Conservation (phyloP, 1,140 invertebrate genomes). For the Neodiprion fabricii region DNA sequence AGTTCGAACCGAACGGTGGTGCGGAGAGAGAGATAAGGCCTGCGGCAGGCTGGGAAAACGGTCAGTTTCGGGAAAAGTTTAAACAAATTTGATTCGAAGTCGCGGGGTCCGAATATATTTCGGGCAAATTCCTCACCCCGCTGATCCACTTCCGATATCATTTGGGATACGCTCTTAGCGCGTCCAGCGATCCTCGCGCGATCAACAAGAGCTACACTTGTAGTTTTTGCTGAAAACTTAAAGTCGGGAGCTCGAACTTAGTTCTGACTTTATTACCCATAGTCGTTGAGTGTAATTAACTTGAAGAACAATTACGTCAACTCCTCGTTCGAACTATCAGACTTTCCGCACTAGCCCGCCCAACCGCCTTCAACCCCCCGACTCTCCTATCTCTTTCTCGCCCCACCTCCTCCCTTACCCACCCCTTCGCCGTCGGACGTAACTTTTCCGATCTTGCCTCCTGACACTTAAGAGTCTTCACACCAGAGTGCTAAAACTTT, state of each 20-base stretch:
- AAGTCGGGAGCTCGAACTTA: not conserved
- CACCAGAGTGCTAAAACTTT: not conserved
- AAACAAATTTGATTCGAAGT: not conserved
- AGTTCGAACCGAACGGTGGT: not conserved
- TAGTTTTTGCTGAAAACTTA: not conserved
- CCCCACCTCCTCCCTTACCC: not conserved
- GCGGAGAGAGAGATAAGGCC: not conserved
- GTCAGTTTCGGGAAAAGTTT: not conserved
- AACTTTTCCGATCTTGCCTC: constrained; percentile 7
- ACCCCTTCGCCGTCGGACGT: not conserved
- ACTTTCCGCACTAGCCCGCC: too few species aligned
- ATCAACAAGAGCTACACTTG: not conserved
- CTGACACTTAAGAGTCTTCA: not conserved
- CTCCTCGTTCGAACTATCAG: not conserved
- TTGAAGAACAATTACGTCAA: not conserved
- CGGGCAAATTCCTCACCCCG: not conserved
- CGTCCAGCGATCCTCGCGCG: not conserved
- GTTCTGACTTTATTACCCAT: not conserved
- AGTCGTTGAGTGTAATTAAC: constrained; percentile 6
- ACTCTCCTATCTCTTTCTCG: not conserved
- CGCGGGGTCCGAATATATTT: not conserved
- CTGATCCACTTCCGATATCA: not conserved
- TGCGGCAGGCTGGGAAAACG: not conserved
- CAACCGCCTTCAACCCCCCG: too few species aligned
- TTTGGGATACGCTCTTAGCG: not conserved